These are phyloP conservation scores for Sanderia malayensis DNA, from an alignment of 30 jellyfish, hydroid and myxozoan genomes.

Conservation along the genomic window DNA sequence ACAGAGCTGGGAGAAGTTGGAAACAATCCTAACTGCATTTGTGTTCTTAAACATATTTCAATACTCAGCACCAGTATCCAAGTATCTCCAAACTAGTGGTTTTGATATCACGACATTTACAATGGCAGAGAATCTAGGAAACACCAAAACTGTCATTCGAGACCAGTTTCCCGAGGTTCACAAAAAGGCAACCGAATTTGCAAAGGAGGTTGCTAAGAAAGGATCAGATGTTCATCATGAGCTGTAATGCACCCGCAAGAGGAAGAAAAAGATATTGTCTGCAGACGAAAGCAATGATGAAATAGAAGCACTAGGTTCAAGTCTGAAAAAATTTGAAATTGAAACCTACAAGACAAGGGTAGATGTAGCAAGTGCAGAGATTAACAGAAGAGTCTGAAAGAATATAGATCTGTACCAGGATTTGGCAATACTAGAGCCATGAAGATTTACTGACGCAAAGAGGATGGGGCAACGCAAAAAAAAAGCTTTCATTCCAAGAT, in stretches of 20 bases:
- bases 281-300: conserved; percentile 38
- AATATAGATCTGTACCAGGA: conserved; percentile 30
- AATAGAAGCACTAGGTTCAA: conserved; percentile 17
- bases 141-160: not conserved
- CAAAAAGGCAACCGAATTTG: conserved; percentile 34
- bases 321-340: conserved; percentile 13
- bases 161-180: conserved; percentile 27
- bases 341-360: conserved; percentile 42
- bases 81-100: conserved; percentile 30
- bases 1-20: conserved; percentile 27
- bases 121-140: conserved; percentile 30
- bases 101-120: conserved; percentile 29
- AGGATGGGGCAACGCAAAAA: too few species aligned
- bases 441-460: conserved; percentile 12
- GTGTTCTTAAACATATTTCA: conserved; percentile 12
- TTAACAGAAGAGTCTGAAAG: conserved; percentile 42
- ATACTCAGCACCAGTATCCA: conserved; percentile 38
- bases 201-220: conserved; percentile 33
- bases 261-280: conserved; percentile 23
- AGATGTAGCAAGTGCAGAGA: conserved; percentile 43
- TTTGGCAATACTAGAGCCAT: conserved; percentile 29
- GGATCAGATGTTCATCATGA: conserved; percentile 9
- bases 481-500: too few species aligned
- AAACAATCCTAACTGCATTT: conserved; percentile 34
- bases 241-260: conserved; percentile 4